phyloP scores from a whole-genome alignment of 2,888 invertebrate species.

The Cosmopolites sordidus region DNA sequence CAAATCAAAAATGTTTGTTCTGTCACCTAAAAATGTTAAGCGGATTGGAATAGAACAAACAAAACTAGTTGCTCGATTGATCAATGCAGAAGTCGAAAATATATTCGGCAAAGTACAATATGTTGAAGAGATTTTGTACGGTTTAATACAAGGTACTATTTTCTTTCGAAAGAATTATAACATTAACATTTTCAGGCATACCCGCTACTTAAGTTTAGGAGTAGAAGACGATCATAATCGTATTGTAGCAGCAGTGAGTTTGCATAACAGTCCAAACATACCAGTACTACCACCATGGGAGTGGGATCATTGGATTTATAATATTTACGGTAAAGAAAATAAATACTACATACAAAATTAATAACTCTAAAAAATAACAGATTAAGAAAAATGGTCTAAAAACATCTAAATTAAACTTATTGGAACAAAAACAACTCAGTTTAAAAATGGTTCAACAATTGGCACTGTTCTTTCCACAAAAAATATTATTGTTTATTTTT shows the following conservation, averaged over 20 bases:
- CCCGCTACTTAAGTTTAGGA: constrained; percentile 51
- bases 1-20: constrained; percentile 15
- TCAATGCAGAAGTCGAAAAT: constrained; percentile 19
- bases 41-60: constrained; percentile 25
- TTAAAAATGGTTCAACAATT: too few relatives aligned
- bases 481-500: too few relatives aligned
- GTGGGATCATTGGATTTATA: constrained; percentile 58
- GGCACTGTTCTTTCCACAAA: too few relatives aligned
- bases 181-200: constrained; percentile 48
- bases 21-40: constrained; percentile 28
- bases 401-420: too few relatives aligned
- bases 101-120: constrained; percentile 29
- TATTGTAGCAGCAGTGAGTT: constrained; percentile 44
- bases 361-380: too few relatives aligned
- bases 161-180: neutral
- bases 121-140: constrained; percentile 28
- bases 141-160: neutral
- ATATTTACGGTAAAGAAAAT: constrained; percentile 48
- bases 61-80: constrained; percentile 22
- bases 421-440: too few relatives aligned
- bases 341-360: too few relatives aligned
- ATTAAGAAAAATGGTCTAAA: too few relatives aligned
- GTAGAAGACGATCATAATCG: constrained; percentile 39
- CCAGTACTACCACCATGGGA: constrained; percentile 53
- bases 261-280: constrained; percentile 53